Percentiles rank a stretch among this genome's conserved stretches.
Evolutionary conservation across 2,888 invertebrate genomes (phyloP).

Genomic region (Alcis repandata): DNA sequence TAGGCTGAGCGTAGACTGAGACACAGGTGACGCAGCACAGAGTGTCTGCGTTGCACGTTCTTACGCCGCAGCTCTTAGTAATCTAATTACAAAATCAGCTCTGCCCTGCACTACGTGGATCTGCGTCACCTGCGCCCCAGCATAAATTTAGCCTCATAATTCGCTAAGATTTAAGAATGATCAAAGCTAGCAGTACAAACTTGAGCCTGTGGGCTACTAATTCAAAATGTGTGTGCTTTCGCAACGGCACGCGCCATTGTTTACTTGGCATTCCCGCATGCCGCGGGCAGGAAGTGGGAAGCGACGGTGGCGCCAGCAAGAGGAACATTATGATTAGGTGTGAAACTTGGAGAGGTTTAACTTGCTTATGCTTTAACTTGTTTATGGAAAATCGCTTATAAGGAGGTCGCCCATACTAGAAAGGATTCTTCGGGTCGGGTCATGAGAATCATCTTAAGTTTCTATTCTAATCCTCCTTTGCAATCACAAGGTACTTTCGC

Average conservation of each 20-base stretch:
- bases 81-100: no score
- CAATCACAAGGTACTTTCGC: no score
- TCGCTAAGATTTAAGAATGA: slow-evolving; percentile 23
- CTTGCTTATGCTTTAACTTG: no score
- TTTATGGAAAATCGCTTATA: not conserved
- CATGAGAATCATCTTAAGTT: no score
- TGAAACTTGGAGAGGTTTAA: slow-evolving; percentile 22
- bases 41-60: no score
- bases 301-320: slow-evolving; percentile 23
- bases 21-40: no score
- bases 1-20: no score
- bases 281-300: slow-evolving; percentile 25
- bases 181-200: slow-evolving; percentile 40
- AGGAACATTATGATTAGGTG: slow-evolving; percentile 26
- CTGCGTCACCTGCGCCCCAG: no score
- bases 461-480: no score
- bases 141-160: slow-evolving; percentile 12
- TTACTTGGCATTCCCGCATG: slow-evolving; percentile 46
- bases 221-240: slow-evolving; percentile 56
- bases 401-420: not conserved
- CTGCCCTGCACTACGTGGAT: no score
- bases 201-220: slow-evolving; percentile 49
- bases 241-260: slow-evolving; percentile 55
- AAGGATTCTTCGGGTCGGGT: no score
- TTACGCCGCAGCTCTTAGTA: no score